Base-by-base conservation (phyloP, 2,113 vertebrate genomes). In the Malurus elegans region DNA sequence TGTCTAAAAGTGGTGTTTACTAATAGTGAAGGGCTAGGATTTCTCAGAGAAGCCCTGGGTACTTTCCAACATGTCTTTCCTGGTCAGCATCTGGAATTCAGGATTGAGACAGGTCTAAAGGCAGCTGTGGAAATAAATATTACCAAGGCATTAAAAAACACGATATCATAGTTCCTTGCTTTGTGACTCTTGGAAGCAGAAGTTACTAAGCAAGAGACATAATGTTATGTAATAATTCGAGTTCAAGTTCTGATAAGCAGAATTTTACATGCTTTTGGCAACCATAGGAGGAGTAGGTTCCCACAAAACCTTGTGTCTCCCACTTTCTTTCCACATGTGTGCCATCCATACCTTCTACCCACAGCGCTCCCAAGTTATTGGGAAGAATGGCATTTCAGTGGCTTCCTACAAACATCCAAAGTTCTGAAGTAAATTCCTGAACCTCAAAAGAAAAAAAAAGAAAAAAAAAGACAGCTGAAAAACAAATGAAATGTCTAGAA, bases 401-500 rank as follows among this genome's bases (percentile, higher is more conserved):
- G 56, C 92, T 95, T 90, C 69, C 64, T 95, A 47, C 84, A 73
- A 73, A 70, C 8, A 26, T 70, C 86, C 71, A 40, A 83, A 92
- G 66, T 66, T 76, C 64, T 62, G 50, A 78, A 93, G 60, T 34
- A 86, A 93, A 92, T 93, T 71, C 74, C 61, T 48, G 44, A 92
- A 81, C 60, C 79, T 71, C 14, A 51, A 40, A 34, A 74, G 38
- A 51, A 70, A 50, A 57, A 60, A 44, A 42, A 31, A 18, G 71
- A 42, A 38, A 32, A 21, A 16, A 17, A 24, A 23, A 28, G 12
- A 36, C 31, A 76, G 51, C 82, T 90, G 84, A 90, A 90, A 95
- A 95, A 79, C 90, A 95, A 95, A 90, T 70, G 76, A 79, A 57
- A 94, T 88, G 92, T 80, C 92, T 89, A 81, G 65, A 93, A 93